phyloP scores from a whole-genome alignment of 2,888 invertebrate species.

The Eupithecia centaureata region DNA sequence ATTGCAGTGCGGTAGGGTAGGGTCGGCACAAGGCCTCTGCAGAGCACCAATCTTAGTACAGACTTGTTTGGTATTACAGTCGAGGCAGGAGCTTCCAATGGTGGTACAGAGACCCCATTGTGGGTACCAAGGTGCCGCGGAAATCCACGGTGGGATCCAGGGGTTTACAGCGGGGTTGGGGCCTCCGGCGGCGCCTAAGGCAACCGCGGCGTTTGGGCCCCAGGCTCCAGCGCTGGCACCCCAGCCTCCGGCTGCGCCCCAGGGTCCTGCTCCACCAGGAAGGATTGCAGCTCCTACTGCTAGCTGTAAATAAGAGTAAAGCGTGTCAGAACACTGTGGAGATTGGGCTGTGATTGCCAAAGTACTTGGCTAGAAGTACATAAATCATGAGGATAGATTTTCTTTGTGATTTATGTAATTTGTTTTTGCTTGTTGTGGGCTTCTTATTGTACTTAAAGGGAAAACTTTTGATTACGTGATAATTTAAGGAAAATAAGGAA shows the following conservation, averaged over 20 bases:
- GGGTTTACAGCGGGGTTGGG: constrained; percentile 59
- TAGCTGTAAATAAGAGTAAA: constrained; percentile 49
- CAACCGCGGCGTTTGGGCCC: constrained; percentile 33
- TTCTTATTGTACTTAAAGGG: neutral
- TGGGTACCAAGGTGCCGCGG: constrained; percentile 70
- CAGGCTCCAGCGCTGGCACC: constrained; percentile 33
- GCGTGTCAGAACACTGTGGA: neutral
- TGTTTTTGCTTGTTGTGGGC: neutral
- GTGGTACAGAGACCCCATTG: constrained; percentile 70
- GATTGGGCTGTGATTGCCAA: too few species aligned
- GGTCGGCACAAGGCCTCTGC: constrained; percentile 67
- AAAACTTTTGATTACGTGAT: neutral
- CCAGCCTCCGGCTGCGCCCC: neutral
- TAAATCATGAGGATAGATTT: too few species aligned
- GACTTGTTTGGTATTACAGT: constrained; percentile 68
- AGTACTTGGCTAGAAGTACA: too few species aligned
- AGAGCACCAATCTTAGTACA: constrained; percentile 75
- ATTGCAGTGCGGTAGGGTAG: constrained; percentile 73
- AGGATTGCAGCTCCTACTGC: constrained; percentile 59
- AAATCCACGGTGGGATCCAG: constrained; percentile 75
- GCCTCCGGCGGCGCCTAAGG: constrained; percentile 37
- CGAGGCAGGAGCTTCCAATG: constrained; percentile 63
- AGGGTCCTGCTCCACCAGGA: constrained; percentile 51
- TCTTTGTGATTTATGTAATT: too few species aligned
- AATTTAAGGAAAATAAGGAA: neutral